Conservation (phyloP, 2,797 vertebrate species). For the Rhinichthys osculus region DNA sequence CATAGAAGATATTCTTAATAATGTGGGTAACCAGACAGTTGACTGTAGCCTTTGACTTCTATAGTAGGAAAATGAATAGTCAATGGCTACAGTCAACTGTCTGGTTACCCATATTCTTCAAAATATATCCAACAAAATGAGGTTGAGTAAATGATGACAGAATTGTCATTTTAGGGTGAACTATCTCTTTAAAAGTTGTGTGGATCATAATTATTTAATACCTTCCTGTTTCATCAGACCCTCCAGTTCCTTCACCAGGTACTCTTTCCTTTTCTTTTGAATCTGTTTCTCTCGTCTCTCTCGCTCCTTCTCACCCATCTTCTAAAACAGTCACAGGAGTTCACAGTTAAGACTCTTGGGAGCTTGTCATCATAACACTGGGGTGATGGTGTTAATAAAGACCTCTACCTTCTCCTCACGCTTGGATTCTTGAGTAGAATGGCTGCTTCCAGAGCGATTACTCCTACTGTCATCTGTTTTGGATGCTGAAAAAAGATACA, state of each 20-base stretch:
- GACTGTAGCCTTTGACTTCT: background rate
- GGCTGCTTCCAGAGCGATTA: conserved; percentile 57
- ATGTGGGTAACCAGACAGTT: background rate
- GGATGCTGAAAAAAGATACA: conserved; percentile 30
- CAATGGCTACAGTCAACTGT: background rate
- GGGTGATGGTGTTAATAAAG: background rate
- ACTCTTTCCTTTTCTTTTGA: conserved; percentile 84
- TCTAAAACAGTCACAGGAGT: conserved; percentile 66
- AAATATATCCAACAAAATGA: background rate
- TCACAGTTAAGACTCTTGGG: conserved; percentile 7
- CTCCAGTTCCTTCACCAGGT: conserved; percentile 88
- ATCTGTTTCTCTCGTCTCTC: conserved; percentile 80
- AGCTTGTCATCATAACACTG: background rate
- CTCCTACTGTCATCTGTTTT: conserved; percentile 48
- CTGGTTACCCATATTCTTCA: background rate
- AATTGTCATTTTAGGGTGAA: background rate
- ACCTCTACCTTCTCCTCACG: conserved; percentile 81
- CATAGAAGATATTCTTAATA: no score
- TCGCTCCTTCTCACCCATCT: conserved; percentile 80
- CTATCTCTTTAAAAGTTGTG: background rate
- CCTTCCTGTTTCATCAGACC: conserved; percentile 89
- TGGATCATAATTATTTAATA: background rate
- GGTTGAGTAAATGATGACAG: background rate
- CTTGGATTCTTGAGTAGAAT: conserved; percentile 72
- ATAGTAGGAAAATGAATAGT: background rate